Percentiles rank a stretch among this genome's conserved stretches.
Evolutionary conservation across 2,888 invertebrate species (phyloP).

Genomic region (Aelia acuminata): DNA sequence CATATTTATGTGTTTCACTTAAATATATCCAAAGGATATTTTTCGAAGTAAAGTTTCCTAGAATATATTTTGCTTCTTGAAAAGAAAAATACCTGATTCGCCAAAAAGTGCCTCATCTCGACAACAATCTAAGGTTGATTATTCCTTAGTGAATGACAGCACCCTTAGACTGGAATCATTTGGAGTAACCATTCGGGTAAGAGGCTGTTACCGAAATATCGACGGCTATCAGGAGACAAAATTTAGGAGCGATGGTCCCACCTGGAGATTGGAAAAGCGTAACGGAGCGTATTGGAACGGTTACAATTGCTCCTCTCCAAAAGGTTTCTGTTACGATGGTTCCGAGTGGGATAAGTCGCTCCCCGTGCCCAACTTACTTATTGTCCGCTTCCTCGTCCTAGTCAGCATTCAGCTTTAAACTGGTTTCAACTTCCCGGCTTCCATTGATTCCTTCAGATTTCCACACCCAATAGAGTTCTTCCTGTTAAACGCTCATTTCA

Average conservation of each 20-base stretch:
- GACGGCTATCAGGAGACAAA: neutral
- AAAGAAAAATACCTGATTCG: no score
- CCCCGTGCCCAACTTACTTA: neutral
- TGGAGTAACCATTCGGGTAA: neutral
- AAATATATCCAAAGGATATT: no score
- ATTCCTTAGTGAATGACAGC: neutral
- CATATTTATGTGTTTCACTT: no score
- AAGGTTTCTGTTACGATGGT: constrained; percentile 8
- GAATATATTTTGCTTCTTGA: no score
- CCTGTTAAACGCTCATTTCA: neutral
- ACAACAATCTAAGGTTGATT: neutral
- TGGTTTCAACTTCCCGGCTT: neutral
- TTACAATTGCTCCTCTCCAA: neutral
- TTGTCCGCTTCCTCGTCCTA: neutral
- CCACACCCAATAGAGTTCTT: neutral
- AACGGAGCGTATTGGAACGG: constrained; percentile 14
- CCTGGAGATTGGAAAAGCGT: neutral
- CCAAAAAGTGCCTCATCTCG: neutral
- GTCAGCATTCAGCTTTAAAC: neutral
- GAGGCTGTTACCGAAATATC: neutral
- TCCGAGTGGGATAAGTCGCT: neutral
- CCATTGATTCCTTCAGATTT: neutral
- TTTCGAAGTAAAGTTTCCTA: no score
- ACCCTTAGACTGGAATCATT: neutral
- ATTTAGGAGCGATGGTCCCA: neutral